phyloP scores from a whole-genome alignment of 2,113 vertebrate species.

The Thunnus thynnus region DNA sequence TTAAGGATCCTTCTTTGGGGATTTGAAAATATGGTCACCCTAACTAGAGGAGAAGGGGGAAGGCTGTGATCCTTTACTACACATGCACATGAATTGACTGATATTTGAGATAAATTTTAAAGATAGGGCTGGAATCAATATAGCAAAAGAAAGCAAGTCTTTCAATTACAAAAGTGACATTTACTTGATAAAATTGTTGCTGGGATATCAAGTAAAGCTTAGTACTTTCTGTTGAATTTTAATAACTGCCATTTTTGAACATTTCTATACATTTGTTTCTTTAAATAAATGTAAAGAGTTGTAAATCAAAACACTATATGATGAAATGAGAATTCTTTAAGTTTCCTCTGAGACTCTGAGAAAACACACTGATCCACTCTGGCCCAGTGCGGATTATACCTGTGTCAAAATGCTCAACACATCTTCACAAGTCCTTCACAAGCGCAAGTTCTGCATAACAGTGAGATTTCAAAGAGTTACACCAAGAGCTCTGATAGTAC shows the following conservation, averaged over 20 bases:
- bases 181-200: conserved; percentile 7
- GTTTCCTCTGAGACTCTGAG: conserved; percentile 65
- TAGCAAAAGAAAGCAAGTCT: background rate
- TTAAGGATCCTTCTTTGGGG: too few relatives aligned
- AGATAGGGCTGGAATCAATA: background rate
- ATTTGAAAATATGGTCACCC: too few relatives aligned
- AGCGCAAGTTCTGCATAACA: conserved; percentile 68
- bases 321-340: conserved; percentile 50
- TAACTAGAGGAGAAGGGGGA: background rate
- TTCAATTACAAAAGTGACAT: conserved; percentile 6
- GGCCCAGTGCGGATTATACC: conserved; percentile 73
- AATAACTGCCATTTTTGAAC: conserved; percentile 1
- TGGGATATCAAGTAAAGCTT: conserved; percentile 2
- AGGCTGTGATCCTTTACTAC: background rate
- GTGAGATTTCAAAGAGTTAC: conserved; percentile 81
- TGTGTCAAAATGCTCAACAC: conserved; percentile 77
- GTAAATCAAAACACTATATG: conserved; percentile 12
- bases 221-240: background rate
- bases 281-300: conserved; percentile 28
- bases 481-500: conserved; percentile 79
- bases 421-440: conserved; percentile 73
- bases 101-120: background rate
- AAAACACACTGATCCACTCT: conserved; percentile 44
- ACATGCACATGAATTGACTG: background rate
- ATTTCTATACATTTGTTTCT: conserved; percentile 11